Evolutionary conservation across 2,797 vertebrate species (phyloP).

Genomic region (Sebastes elongatus): DNA sequence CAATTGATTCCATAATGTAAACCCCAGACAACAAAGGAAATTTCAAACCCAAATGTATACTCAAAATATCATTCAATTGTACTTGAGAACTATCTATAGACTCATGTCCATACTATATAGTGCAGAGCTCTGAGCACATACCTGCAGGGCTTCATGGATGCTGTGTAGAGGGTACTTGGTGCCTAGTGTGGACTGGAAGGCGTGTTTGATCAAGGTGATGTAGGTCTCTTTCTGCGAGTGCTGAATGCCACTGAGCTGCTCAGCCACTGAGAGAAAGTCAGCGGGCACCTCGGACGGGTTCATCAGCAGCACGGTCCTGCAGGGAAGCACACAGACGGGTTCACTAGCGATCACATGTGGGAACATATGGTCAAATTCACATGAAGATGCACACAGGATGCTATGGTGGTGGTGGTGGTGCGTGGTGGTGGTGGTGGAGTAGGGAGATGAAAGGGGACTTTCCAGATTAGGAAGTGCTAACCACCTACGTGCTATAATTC

Average conservation of each 20-base stretch:
- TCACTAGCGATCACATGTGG: background rate
- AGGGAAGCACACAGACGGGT: background rate
- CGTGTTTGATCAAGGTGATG: conserved; percentile 88
- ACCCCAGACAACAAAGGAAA: background rate
- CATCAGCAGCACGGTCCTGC: conserved; percentile 93
- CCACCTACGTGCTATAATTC: background rate
- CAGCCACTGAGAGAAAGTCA: conserved; percentile 88
- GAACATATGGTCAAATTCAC: background rate
- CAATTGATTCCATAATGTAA: background rate
- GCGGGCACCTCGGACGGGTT: conserved; percentile 89
- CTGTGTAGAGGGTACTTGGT: conserved; percentile 80
- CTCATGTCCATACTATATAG: background rate
- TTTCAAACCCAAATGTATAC: background rate
- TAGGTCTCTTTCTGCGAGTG: conserved; percentile 79
- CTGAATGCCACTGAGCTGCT: conserved; percentile 83
- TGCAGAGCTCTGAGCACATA: conserved; percentile 47
- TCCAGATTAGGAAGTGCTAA: background rate
- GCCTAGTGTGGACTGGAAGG: conserved; percentile 91
- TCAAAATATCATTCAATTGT: background rate
- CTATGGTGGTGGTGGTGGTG: no score
- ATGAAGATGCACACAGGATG: conserved; percentile 10
- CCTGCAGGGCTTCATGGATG: conserved; percentile 86
- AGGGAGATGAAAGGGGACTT: conserved; percentile 19
- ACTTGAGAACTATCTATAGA: background rate
- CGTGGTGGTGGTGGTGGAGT: background rate